Conservation (phyloP, 1,140 invertebrate genomes). For the Caerostris darwini region DNA sequence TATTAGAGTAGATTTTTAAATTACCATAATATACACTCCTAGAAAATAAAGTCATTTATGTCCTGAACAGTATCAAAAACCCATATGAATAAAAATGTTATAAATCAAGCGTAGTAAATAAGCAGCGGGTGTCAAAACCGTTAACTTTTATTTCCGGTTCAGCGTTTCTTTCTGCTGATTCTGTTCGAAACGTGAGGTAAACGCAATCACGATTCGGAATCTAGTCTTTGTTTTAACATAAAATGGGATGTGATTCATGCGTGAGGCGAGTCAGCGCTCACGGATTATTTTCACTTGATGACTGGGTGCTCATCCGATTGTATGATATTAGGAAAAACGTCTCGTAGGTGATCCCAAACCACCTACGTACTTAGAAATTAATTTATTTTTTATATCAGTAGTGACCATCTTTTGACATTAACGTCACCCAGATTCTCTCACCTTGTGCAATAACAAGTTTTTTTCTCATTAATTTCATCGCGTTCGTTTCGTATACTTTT, state of each 20-base stretch:
- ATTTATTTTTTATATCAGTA: conserved; percentile 9
- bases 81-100: neutral
- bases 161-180: neutral
- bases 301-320: neutral
- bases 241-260: conserved; percentile 13
- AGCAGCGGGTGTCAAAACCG: neutral
- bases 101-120: neutral
- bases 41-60: neutral
- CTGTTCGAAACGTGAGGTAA: neutral
- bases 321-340: neutral
- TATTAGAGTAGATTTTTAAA: neutral
- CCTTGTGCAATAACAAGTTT: neutral
- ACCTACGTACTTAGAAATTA: conserved; percentile 10
- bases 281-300: conserved; percentile 10
- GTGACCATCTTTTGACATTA: neutral
- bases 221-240: neutral
- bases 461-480: too few species aligned
- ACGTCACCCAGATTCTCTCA: neutral
- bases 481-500: too few species aligned
- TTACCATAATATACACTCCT: neutral
- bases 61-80: neutral
- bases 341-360: neutral
- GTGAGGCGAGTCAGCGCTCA: neutral
- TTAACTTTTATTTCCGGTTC: conserved; percentile 19
- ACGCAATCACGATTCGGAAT: conserved; percentile 15